phyloP scores from a whole-genome alignment of 2,113 vertebrate genomes.

The Nycticryphes semicollaris region DNA sequence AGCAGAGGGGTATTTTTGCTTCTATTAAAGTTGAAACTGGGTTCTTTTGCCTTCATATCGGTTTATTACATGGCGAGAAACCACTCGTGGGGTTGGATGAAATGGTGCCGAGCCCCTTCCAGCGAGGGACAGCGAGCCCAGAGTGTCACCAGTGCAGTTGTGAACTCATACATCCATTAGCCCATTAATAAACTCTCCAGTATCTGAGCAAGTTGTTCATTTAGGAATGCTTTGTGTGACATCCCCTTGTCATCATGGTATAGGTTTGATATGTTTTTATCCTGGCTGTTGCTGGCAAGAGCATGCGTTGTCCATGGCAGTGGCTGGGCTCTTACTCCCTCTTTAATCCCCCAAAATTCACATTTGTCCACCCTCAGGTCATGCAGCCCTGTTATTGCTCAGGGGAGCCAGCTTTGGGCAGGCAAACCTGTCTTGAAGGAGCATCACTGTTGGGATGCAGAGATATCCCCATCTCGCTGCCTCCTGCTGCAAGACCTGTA shows the following conservation, averaged over 20 bases:
- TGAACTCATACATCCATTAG: neutral
- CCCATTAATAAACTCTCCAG: neutral
- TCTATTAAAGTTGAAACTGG: neutral
- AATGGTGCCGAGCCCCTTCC: neutral
- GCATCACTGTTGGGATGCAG: neutral
- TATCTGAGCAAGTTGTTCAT: neutral
- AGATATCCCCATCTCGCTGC: neutral
- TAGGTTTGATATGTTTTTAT: neutral
- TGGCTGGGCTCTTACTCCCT: neutral
- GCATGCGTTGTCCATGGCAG: rapidly evolving
- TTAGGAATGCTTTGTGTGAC: neutral
- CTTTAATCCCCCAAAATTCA: neutral
- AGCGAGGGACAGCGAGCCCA: rapidly evolving
- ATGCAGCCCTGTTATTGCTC: neutral
- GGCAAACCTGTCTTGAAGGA: neutral
- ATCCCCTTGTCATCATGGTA: neutral
- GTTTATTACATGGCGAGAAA: neutral
- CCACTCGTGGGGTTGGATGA: neutral
- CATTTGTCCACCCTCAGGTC: neutral
- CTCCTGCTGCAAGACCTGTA: neutral
- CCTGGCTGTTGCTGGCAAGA: neutral
- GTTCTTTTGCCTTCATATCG: neutral
- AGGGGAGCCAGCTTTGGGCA: rapidly evolving
- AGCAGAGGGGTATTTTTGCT: neutral
- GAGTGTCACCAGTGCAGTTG: neutral